Conservation (phyloP, 2,888 invertebrate genomes). For the Pachydiplax longipennis region DNA sequence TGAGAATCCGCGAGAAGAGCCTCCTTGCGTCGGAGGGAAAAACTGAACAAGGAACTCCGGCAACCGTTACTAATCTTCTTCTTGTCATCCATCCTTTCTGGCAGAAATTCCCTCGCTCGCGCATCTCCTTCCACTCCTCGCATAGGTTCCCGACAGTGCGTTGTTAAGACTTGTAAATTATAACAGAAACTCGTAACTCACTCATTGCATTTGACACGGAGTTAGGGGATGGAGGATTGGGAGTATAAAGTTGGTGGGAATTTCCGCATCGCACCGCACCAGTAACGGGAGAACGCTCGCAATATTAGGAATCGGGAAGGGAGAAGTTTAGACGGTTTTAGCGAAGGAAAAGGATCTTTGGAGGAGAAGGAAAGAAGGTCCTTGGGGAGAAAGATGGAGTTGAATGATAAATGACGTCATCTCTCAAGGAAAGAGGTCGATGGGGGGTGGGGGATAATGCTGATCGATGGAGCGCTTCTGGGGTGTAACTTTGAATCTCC, state of each 20-base stretch:
- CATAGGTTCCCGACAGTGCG: constrained; percentile 20
- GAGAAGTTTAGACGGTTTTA: not conserved
- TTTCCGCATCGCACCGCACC: constrained; percentile 33
- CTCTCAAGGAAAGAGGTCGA: not conserved
- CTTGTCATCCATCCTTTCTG: not conserved
- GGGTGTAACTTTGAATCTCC: constrained; percentile 33
- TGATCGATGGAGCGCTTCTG: constrained; percentile 39
- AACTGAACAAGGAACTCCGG: not conserved
- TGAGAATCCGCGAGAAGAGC: not conserved
- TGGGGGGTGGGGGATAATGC: not conserved
- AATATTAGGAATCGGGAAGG: constrained; percentile 23
- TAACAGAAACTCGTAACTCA: constrained; percentile 44
- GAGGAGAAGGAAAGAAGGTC: too few species aligned
- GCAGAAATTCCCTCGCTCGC: not conserved
- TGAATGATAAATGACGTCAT: constrained; percentile 41
- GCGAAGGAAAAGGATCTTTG: too few species aligned
- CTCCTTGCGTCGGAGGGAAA: not conserved
- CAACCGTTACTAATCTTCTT: not conserved
- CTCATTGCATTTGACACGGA: constrained; percentile 44
- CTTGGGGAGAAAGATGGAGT: not conserved
- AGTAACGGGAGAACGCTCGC: constrained; percentile 40
- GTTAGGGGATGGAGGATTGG: constrained; percentile 22
- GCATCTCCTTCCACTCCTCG: not conserved
- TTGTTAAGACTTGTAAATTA: constrained; percentile 39
- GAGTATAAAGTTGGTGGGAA: constrained; percentile 31